Percentiles rank a stretch among this genome's conserved stretches.
Conservation (phyloP, 2,888 invertebrate genomes). For the Drosophila dives region DNA sequence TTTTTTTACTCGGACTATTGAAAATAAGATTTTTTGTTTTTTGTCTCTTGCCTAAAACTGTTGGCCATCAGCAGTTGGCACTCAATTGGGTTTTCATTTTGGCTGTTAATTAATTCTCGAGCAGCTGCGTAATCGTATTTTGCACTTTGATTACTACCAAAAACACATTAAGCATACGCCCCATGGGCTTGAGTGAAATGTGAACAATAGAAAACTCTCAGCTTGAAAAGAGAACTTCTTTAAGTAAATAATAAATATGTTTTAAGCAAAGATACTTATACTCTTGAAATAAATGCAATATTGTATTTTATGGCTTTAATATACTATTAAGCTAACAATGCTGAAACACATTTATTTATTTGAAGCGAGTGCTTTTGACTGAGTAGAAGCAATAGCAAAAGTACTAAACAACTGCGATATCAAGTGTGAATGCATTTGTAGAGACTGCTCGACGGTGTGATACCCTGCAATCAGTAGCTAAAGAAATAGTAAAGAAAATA, state of each 20-base stretch:
- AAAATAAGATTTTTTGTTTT: constrained; percentile 7
- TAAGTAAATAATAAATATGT: not conserved
- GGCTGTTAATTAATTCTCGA: constrained; percentile 70
- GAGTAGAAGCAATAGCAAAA: constrained; percentile 1
- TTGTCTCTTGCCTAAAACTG: constrained; percentile 26
- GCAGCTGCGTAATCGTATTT: constrained; percentile 47
- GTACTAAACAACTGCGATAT: not conserved
- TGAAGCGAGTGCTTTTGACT: constrained; percentile 3
- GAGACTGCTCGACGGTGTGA: not conserved
- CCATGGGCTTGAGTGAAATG: constrained; percentile 9
- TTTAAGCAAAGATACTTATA: not conserved
- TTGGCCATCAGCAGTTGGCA: constrained; percentile 43
- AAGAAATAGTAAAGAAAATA: not conserved
- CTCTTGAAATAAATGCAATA: not conserved
- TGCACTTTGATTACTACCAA: constrained; percentile 35
- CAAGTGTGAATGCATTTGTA: not conserved
- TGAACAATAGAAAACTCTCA: constrained; percentile 11
- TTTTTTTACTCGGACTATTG: constrained; percentile 8
- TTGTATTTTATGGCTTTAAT: not conserved
- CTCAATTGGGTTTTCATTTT: constrained; percentile 27
- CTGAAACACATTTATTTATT: constrained; percentile 3
- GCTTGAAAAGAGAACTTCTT: not conserved
- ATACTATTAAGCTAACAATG: not conserved
- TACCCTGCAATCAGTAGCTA: not conserved
- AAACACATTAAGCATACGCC: constrained; percentile 48